Percentiles rank a stretch among this genome's conserved stretches.
Evolutionary conservation across 2,797 vertebrate genomes (phyloP).

Genomic region (Spea hammondii): DNA sequence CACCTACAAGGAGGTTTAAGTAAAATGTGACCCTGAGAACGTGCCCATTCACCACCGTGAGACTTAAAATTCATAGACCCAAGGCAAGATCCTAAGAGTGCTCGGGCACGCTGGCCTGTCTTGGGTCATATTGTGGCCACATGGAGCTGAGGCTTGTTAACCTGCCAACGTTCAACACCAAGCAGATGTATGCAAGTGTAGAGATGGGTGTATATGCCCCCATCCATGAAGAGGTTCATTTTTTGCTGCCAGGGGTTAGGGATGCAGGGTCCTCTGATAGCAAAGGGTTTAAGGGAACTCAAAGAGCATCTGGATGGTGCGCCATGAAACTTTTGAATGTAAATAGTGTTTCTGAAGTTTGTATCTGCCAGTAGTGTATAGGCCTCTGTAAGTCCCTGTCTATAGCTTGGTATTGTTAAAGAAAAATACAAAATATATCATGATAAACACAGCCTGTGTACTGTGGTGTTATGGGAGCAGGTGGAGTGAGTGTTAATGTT

Average conservation of each 20-base stretch:
- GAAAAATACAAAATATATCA: conserved; percentile 53
- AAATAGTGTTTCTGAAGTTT: conserved; percentile 53
- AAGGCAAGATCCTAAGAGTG: no score
- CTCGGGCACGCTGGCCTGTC: no score
- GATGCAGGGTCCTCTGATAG: conserved; percentile 31
- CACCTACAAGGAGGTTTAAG: no score
- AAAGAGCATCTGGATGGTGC: conserved; percentile 27
- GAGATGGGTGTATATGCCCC: conserved; percentile 10
- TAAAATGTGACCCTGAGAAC: no score
- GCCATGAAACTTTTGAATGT: conserved; percentile 48
- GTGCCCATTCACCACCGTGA: no score
- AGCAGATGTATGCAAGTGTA: conserved; percentile 9
- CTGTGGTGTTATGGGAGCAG: conserved; percentile 8
- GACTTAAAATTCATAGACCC: no score
- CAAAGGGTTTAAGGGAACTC: conserved; percentile 33
- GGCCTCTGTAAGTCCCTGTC: conserved; percentile 51
- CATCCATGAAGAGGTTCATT: conserved; percentile 15
- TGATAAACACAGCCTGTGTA: conserved; percentile 28
- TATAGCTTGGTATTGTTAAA: conserved; percentile 53
- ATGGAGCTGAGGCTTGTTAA: not conserved
- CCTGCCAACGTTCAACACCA: conserved; percentile 10
- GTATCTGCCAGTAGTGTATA: conserved; percentile 48
- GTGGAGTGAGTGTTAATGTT: not conserved
- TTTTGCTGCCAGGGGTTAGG: conserved; percentile 22
- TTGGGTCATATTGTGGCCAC: not conserved